Percentiles rank a stretch among this genome's conserved stretches.
Evolutionary conservation across 1,140 invertebrate genomes (phyloP).

Genomic region (Spodoptera litura): DNA sequence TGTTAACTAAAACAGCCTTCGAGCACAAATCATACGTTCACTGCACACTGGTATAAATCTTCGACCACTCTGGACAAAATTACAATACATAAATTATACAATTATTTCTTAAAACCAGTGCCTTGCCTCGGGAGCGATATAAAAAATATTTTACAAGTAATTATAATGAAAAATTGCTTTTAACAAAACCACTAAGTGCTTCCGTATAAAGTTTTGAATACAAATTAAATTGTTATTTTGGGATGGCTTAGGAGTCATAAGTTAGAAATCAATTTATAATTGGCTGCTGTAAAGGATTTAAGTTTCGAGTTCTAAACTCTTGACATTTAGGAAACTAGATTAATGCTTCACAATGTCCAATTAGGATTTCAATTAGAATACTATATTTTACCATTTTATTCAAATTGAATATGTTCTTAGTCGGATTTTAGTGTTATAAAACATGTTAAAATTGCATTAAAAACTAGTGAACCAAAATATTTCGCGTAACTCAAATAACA

Average conservation of each 20-base stretch:
- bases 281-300: slow-evolving; percentile 54
- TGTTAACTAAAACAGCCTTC: slow-evolving; percentile 28
- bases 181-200: slow-evolving; percentile 65
- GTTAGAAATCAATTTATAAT: slow-evolving; percentile 60
- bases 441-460: too few species aligned
- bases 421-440: too few species aligned
- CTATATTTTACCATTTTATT: too few species aligned
- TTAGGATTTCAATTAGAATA: too few species aligned
- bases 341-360: too few species aligned
- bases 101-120: slow-evolving; percentile 50
- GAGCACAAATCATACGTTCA: slow-evolving; percentile 41
- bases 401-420: too few species aligned
- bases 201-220: slow-evolving; percentile 64
- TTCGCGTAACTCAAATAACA: too few species aligned
- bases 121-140: slow-evolving; percentile 50
- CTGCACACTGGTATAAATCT: slow-evolving; percentile 45
- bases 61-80: slow-evolving; percentile 50
- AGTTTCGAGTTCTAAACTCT: neutral
- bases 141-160: slow-evolving; percentile 79
- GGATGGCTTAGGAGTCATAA: slow-evolving; percentile 1
- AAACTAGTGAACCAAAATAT: too few species aligned
- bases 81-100: slow-evolving; percentile 57
- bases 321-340: neutral
- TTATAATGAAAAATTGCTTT: slow-evolving; percentile 75
- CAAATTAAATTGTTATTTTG: slow-evolving; percentile 65